These are phyloP conservation scores for Saccostrea glomerata DNA, from an alignment of 1,140 invertebrate species.

Conservation along the genomic window DNA sequence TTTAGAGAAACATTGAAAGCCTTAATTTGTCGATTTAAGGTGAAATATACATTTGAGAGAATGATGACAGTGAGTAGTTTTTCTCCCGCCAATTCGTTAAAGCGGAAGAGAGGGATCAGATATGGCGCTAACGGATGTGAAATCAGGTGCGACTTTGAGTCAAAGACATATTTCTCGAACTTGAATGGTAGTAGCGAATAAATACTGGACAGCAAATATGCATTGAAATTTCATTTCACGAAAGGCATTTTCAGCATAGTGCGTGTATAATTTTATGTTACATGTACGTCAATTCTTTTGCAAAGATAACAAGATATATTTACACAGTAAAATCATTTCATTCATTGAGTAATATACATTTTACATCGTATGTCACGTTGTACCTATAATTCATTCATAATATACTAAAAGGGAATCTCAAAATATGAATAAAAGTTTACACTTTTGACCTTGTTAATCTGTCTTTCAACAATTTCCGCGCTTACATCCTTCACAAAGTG, in stretches of 20 bases:
- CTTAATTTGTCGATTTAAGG: conserved; percentile 43
- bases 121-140: conserved; percentile 35
- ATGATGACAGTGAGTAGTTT: conserved; percentile 47
- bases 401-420: no score
- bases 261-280: no score
- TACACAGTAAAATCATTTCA: no score
- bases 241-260: no score
- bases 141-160: conserved; percentile 7
- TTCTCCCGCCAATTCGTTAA: conserved; percentile 33
- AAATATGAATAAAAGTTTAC: neutral
- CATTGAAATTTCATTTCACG: neutral
- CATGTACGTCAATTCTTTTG: no score
- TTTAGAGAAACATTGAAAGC: conserved; percentile 53
- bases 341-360: no score
- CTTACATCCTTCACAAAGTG: neutral
- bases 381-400: no score
- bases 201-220: neutral
- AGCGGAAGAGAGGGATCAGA: neutral
- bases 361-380: no score
- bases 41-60: conserved; percentile 51
- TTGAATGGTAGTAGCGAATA: neutral
- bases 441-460: neutral
- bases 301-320: no score
- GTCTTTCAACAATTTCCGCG: neutral
- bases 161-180: conserved; percentile 25